These are phyloP conservation scores for Tryphoninae sp. DNA, from an alignment of 2,888 invertebrate species.

Conservation along the genomic window DNA sequence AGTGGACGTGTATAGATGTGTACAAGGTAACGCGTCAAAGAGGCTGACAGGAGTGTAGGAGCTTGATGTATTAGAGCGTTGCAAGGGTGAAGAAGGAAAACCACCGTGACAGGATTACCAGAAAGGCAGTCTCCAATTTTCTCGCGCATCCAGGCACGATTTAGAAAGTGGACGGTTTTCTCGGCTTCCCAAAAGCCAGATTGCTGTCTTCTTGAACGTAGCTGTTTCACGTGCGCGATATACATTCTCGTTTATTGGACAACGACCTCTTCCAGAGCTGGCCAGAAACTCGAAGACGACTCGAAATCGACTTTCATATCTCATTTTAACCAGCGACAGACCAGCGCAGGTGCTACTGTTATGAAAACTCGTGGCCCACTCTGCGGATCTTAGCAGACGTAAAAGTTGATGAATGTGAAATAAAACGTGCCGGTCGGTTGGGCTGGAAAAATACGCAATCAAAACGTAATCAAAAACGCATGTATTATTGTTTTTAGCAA, in stretches of 20 bases:
- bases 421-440: too few species aligned
- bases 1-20: constrained; percentile 49
- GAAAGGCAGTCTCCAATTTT: constrained; percentile 52
- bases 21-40: constrained; percentile 42
- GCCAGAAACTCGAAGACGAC: background rate
- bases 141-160: constrained; percentile 47
- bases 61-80: constrained; percentile 36
- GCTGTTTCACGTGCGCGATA: constrained; percentile 27
- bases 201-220: constrained; percentile 21
- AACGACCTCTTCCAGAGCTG: background rate
- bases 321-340: background rate
- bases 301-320: background rate
- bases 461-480: too few species aligned
- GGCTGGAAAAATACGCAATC: too few species aligned
- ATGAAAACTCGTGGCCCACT: too few species aligned
- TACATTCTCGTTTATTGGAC: constrained; percentile 16
- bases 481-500: too few species aligned
- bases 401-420: too few species aligned
- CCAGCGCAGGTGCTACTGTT: background rate
- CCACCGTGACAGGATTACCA: constrained; percentile 40
- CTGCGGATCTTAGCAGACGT: too few species aligned
- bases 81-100: constrained; percentile 38
- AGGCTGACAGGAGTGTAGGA: constrained; percentile 16
- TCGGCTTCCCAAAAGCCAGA: constrained; percentile 13
- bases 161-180: constrained; percentile 42